Evolutionary conservation across 2,888 invertebrate genomes (phyloP), one percentile per base, ranked within the genome.

Genomic region (Hymenopus coronatus): DNA sequence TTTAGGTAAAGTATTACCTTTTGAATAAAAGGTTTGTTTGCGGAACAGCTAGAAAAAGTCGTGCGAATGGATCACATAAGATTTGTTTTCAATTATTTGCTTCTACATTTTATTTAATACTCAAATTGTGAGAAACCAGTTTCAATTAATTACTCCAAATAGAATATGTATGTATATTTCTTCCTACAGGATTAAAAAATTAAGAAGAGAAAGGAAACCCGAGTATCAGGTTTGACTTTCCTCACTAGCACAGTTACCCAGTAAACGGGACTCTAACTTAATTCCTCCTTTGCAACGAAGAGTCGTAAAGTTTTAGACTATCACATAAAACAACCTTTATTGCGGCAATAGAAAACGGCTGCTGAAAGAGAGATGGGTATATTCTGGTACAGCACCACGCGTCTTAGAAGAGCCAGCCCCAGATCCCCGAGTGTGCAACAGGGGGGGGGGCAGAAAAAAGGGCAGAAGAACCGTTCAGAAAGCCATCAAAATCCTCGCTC

Each of bases 291-390:
- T 87, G 87, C 87, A 87, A 87, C 87, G 28, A 70, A 70, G 40
- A 82, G 27, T 40, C 33, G 40, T 87, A 87, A 87, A 87, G 82
- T 87, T 87, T 87, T 87, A 87, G 87, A 82, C 87, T 40, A 87
- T n/a, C 82, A 87, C 87, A 87, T 87, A 87, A 87, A 87, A 87
- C 82, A 82, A 33, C 40, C 87, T 87, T 87, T 87, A 87, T 87
- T 87, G 87, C 87, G 28, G 87, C 30, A 82, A 87, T 25, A 87
- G 82, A 82, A 82, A 70, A 70, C 54, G 54, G 54, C 54, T 70
- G 54, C 9, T 70, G 54, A 70, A 70, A 70, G 54, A 70, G 54
- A 70, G 54, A 70, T 70, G 54, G 54, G 25, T 70, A 70, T 70
- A 70, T 70, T 70, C 54, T 70, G 54, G 54, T 70, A 70, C 54